phyloP scores from a whole-genome alignment of 2,797 vertebrate genomes.

The Microhierax caerulescens region DNA sequence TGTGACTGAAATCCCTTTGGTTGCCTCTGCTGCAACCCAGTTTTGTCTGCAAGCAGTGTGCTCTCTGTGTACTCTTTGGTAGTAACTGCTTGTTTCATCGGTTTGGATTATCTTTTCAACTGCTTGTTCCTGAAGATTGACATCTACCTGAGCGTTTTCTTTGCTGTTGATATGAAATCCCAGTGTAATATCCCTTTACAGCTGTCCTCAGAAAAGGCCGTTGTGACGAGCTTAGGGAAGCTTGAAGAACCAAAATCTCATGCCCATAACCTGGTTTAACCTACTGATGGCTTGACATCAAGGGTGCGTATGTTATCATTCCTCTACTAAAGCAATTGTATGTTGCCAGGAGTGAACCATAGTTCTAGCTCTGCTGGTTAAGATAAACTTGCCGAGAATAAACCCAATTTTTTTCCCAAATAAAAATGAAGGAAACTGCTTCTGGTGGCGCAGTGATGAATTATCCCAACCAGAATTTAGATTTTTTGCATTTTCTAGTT shows the following conservation, averaged over 20 bases:
- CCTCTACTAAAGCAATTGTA: not conserved
- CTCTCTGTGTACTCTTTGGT: not conserved
- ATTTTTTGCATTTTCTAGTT: not conserved
- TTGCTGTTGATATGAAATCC: not conserved
- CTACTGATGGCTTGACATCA: not conserved
- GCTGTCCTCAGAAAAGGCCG: not conserved
- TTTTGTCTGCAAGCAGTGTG: not conserved
- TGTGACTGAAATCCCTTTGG: not conserved
- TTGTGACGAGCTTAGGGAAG: not conserved
- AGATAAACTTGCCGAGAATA: not conserved
- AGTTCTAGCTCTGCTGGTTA: not conserved
- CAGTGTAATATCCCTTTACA: not conserved
- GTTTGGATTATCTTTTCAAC: not conserved
- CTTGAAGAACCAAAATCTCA: not conserved
- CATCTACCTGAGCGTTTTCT: not conserved
- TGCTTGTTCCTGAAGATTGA: not conserved
- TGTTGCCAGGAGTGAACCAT: not conserved
- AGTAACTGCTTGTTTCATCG: not conserved
- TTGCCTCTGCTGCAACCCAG: not conserved
- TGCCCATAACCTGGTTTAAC: not conserved
- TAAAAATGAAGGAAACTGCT: not conserved
- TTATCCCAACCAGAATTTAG: not conserved
- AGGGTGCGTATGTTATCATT: not conserved
- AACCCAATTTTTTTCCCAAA: not conserved
- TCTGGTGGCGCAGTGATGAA: not conserved